Evolutionary conservation across 1,140 invertebrate genomes (phyloP).

Genomic region (Oedothorax gibbosus): DNA sequence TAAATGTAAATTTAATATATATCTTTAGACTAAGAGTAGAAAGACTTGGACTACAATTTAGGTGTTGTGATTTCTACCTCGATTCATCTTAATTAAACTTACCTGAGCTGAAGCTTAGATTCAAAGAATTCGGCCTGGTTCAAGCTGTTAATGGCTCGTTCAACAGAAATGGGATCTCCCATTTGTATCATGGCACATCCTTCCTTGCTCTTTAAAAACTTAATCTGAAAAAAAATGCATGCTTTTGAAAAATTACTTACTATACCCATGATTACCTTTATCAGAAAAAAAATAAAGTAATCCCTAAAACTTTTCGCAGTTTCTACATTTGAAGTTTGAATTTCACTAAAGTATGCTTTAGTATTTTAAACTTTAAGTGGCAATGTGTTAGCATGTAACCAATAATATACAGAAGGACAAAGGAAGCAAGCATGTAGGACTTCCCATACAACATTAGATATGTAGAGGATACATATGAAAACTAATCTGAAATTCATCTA

Average conservation of each 20-base stretch:
- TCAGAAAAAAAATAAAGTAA: not conserved
- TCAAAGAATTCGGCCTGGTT: slow-evolving; percentile 90
- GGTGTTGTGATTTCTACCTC: too few relatives aligned
- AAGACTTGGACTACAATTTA: too few relatives aligned
- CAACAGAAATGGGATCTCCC: slow-evolving; percentile 94
- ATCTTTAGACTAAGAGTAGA: too few relatives aligned
- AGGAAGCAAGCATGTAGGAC: too few relatives aligned
- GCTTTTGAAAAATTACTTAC: not conserved
- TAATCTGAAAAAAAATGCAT: slow-evolving; percentile 78
- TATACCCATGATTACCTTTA: not conserved
- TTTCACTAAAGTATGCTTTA: too few relatives aligned
- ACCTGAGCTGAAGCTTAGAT: slow-evolving; percentile 75
- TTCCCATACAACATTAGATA: too few relatives aligned
- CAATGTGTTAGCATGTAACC: too few relatives aligned
- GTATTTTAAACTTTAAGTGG: too few relatives aligned
- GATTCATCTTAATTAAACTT: slow-evolving; percentile 62
- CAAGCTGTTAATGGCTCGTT: slow-evolving; percentile 92
- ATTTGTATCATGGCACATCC: slow-evolving; percentile 99
- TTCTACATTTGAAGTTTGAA: not conserved
- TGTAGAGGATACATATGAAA: too few relatives aligned
- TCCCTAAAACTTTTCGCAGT: not conserved
- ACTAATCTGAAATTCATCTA: too few relatives aligned
- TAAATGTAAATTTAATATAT: too few relatives aligned
- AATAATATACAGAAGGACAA: too few relatives aligned
- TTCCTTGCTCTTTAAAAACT: slow-evolving; percentile 98